Base-by-base conservation (phyloP, 2,113 vertebrate genomes). In the Monopterus albus region DNA sequence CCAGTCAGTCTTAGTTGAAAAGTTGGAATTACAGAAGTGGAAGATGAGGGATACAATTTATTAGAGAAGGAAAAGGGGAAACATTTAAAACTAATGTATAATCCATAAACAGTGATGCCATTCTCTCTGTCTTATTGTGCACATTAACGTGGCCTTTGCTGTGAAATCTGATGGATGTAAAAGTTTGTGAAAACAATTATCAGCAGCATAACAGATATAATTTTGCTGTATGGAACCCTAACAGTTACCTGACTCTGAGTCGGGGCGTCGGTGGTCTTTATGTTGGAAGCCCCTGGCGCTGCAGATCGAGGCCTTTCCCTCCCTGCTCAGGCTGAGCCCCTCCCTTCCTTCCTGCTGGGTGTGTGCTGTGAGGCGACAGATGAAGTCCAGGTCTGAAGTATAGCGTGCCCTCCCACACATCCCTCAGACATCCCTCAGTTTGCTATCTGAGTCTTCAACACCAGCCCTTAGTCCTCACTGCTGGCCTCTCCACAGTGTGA, bases 271-370 rank as follows among this genome's bases (percentile, higher is more conserved):
- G 11, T 71, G 25, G 14, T 36, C 29, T 46, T 38, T 50, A 9
- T 33, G n/a, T 31, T 6, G 5, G n/a, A n/a, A 25, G 13, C 17
- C 25, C n/a, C 40, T 15, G 18, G 35, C 43, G 18, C 7, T 6
- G 20, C 43, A 57, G 20, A 51, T 17, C 13, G 6, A 51, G 4
- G 14, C 38, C 7, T 56, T 45, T 25, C 4, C 38, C 45, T 56
- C 31, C 23, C 6, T 13, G 8, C 5, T 31, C 29, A 5, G 50
- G 3, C 59, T 4, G 23, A 35, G 13, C 55, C 31, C 42, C 35
- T 42, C 57, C 73, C 35, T 39, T 61, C 72, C 72, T 68, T 47
- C 31, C 31, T 40, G n/a, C n/a, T 25, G 7, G 13, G 12, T n/a
- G 53, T 25, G 33, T 10, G 21, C 62, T 21, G 47, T 28, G 49